Evolutionary conservation across 2,113 vertebrate species (phyloP).

Genomic region (Isichthys henryi): DNA sequence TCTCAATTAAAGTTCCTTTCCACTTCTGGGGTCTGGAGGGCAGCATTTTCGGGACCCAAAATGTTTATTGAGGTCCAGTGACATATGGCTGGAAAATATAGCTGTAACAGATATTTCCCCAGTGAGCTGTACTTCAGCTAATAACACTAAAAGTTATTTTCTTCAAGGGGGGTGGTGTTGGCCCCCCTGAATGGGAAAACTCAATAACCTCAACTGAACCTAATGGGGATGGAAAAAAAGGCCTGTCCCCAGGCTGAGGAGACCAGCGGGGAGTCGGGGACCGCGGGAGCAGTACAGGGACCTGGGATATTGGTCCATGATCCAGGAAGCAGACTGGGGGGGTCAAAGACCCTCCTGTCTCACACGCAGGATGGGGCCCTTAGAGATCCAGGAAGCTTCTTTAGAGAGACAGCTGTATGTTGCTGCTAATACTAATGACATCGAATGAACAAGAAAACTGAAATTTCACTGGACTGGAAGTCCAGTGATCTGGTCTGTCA

Average conservation of each 20-base stretch:
- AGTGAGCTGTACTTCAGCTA: neutral
- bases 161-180: neutral
- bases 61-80: constrained; percentile 1
- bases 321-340: neutral
- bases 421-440: neutral
- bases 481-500: too few species aligned
- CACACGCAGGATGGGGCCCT: neutral
- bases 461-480: neutral
- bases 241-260: neutral
- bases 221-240: neutral
- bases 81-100: neutral
- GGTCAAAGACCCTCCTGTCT: neutral
- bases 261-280: neutral
- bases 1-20: neutral
- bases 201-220: neutral
- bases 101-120: neutral
- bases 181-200: neutral
- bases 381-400: neutral
- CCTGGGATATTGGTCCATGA: neutral
- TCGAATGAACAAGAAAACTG: neutral
- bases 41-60: neutral
- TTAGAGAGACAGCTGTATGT: neutral
- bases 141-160: neutral
- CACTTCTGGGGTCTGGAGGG: neutral
- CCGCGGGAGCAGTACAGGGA: neutral